These are phyloP conservation scores for Hesperia comma DNA, from an alignment of 2,888 invertebrate genomes.

Conservation along the genomic window DNA sequence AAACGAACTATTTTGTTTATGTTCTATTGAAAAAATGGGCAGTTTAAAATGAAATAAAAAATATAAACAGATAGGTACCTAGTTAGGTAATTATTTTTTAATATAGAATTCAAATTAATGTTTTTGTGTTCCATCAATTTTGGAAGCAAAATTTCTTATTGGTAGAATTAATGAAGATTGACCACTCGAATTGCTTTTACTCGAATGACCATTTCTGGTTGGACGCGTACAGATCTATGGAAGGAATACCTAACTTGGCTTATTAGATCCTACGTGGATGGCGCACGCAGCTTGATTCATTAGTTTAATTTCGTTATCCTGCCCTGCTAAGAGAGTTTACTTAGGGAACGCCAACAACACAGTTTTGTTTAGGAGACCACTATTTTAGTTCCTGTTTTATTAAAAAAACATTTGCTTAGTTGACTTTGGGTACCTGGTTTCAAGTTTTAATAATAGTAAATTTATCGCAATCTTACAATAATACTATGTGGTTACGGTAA, in stretches of 20 bases:
- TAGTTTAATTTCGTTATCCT: conserved; percentile 5
- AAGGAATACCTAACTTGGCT: neutral
- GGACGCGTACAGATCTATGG: neutral
- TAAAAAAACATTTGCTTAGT: too few relatives aligned
- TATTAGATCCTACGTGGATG: neutral
- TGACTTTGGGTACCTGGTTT: too few relatives aligned
- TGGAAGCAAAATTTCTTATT: neutral
- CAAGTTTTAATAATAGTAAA: too few relatives aligned
- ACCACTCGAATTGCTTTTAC: neutral
- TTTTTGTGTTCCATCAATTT: too few relatives aligned
- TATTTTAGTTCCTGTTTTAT: neutral
- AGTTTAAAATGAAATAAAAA: too few relatives aligned
- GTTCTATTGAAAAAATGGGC: too few relatives aligned
- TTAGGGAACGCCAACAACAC: neutral
- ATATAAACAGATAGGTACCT: too few relatives aligned
- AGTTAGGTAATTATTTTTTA: too few relatives aligned
- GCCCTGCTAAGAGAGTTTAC: neutral
- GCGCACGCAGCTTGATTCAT: conserved; percentile 3
- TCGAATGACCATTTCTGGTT: neutral
- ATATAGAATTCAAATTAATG: too few relatives aligned
- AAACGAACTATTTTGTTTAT: too few relatives aligned
- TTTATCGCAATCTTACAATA: too few relatives aligned
- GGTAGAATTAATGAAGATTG: neutral
- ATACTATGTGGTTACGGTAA: too few relatives aligned
- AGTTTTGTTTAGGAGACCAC: neutral